These are phyloP conservation scores for Melanerpes formicivorus DNA, from an alignment of 2,113 vertebrate species.

Conservation along the genomic window DNA sequence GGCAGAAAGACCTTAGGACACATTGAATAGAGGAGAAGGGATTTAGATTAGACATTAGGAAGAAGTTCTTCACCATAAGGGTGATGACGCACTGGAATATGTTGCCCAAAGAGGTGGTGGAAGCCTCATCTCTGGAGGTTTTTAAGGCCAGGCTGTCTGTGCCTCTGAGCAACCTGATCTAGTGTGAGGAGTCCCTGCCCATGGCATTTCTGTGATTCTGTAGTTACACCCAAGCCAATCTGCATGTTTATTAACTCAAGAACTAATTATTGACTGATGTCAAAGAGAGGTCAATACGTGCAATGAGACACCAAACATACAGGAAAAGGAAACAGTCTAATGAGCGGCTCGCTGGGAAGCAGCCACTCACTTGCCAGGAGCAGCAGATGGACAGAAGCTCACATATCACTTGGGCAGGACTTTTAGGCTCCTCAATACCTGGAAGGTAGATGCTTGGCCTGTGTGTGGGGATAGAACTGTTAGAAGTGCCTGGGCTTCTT, in stretches of 20 bases:
- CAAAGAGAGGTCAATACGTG: not conserved
- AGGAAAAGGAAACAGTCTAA: not conserved
- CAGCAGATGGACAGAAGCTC: not conserved
- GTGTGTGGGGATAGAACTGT: not conserved
- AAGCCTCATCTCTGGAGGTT: too few species aligned
- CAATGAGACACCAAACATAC: not conserved
- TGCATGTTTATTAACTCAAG: slow-evolving; percentile 30
- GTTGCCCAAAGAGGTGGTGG: too few species aligned
- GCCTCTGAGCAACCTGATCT: too few species aligned
- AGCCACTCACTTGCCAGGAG: not conserved
- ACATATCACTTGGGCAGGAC: not conserved
- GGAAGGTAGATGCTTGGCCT: not conserved
- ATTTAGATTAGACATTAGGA: too few species aligned
- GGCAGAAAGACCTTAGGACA: not conserved
- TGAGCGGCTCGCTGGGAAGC: not conserved
- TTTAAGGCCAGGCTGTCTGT: too few species aligned
- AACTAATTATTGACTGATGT: slow-evolving; percentile 33
- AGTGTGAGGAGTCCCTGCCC: too few species aligned
- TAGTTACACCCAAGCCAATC: not conserved
- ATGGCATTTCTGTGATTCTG: too few species aligned
- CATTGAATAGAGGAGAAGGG: not conserved
- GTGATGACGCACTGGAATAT: too few species aligned
- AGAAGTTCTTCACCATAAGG: too few species aligned
- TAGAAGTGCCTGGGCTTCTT: not conserved
- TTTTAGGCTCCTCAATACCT: not conserved